Conservation (phyloP, 2,797 vertebrate genomes). For the Propithecus perrieri region DNA sequence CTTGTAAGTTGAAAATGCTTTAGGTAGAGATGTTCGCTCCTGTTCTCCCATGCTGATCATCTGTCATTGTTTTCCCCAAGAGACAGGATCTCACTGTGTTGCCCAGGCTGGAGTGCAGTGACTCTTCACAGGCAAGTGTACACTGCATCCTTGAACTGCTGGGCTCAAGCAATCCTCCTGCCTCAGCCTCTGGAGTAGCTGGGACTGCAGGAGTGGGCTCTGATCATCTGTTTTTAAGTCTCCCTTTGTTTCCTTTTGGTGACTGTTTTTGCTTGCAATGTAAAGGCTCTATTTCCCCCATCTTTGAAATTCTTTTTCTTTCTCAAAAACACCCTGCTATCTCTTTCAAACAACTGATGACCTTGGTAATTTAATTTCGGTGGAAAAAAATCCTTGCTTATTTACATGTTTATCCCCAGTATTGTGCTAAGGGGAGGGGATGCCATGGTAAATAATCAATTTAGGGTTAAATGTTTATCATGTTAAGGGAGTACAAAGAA, state of each 20-base stretch:
- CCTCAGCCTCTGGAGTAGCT: neutral
- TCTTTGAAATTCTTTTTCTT: neutral
- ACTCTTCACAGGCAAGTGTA: neutral
- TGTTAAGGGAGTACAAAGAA: neutral
- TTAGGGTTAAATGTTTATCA: neutral
- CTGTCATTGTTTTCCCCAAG: neutral
- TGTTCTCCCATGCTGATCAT: neutral
- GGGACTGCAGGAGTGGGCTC: neutral
- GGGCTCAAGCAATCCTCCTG: neutral
- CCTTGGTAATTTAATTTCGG: neutral
- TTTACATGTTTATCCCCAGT: neutral
- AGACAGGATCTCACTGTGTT: neutral
- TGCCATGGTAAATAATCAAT: neutral
- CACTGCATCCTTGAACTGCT: neutral
- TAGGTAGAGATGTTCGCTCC: neutral
- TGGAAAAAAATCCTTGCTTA: neutral
- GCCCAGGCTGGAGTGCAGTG: neutral
- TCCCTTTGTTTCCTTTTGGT: neutral
- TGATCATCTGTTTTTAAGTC: neutral
- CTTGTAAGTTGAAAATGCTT: neutral
- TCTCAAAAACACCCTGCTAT: neutral
- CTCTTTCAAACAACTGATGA: neutral
- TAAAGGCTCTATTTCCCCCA: neutral
- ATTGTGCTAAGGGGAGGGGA: neutral
- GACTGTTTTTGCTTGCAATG: neutral